Percentiles rank a stretch among this genome's conserved stretches.
phyloP scores from a whole-genome alignment of 1,140 invertebrate species.

The Brachionus rubens region DNA sequence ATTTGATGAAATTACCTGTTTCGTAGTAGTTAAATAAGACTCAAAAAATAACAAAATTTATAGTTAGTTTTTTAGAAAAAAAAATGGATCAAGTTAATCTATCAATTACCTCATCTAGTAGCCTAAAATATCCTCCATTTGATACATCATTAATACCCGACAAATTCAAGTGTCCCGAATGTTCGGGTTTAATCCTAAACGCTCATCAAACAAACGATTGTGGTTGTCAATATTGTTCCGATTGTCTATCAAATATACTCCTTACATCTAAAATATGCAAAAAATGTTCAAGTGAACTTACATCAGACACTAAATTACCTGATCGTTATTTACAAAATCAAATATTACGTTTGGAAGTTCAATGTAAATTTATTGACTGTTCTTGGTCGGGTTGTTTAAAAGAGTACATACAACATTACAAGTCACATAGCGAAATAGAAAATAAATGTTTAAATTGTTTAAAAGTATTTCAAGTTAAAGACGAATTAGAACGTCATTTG shows the following conservation, averaged over 20 bases:
- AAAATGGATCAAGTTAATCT: background rate
- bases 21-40: too few relatives aligned
- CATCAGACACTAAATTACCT: background rate
- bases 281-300: background rate
- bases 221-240: conserved; percentile 1
- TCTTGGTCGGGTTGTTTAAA: background rate
- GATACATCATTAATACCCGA: background rate
- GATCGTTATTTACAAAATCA: background rate
- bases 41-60: too few relatives aligned
- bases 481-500: conserved; percentile 5
- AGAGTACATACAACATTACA: conserved; percentile 1
- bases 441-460: conserved; percentile 13
- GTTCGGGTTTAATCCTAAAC: background rate
- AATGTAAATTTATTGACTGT: background rate
- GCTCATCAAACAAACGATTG: conserved; percentile 24
- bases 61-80: too few relatives aligned
- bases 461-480: background rate
- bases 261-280: background rate
- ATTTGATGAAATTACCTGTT: too few relatives aligned
- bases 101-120: background rate
- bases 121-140: background rate
- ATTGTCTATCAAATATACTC: background rate
- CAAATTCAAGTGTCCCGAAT: conserved; percentile 19
- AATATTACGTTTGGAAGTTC: background rate
- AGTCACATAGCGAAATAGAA: background rate